phyloP scores from a whole-genome alignment of 2,113 vertebrate species.

The Pampusana beccarii region DNA sequence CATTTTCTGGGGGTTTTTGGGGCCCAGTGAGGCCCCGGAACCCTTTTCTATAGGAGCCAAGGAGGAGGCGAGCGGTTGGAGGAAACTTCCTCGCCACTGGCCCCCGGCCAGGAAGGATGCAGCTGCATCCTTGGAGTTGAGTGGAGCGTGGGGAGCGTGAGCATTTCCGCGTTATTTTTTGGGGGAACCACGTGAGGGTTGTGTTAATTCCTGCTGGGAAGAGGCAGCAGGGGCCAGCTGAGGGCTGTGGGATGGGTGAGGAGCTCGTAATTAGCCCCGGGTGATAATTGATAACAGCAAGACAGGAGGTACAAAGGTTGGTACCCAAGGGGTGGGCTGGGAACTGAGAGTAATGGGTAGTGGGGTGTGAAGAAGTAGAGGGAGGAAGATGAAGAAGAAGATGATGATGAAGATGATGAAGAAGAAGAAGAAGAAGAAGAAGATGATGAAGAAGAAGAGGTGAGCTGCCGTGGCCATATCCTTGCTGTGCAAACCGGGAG shows the following conservation, averaged over 20 bases:
- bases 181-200: slow-evolving; percentile 23
- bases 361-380: not conserved
- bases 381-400: no score
- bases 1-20: rapidly evolving
- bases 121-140: slow-evolving; percentile 58
- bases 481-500: not conserved
- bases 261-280: not conserved
- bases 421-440: no score
- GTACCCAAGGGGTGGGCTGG: not conserved
- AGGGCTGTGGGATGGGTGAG: not conserved
- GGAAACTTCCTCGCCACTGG: slow-evolving; percentile 18
- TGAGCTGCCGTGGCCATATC: not conserved
- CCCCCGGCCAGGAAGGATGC: not conserved
- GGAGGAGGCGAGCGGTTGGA: not conserved
- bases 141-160: slow-evolving; percentile 23
- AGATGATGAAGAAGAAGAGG: no score
- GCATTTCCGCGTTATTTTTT: slow-evolving; percentile 16
- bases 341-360: not conserved
- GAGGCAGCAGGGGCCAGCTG: not conserved
- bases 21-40: no score
- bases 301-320: not conserved
- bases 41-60: not conserved
- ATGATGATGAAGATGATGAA: no score
- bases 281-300: not conserved
- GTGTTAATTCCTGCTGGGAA: slow-evolving; percentile 49